phyloP scores from a whole-genome alignment of 2,888 invertebrate genomes.

The Pterobdella sp. region DNA sequence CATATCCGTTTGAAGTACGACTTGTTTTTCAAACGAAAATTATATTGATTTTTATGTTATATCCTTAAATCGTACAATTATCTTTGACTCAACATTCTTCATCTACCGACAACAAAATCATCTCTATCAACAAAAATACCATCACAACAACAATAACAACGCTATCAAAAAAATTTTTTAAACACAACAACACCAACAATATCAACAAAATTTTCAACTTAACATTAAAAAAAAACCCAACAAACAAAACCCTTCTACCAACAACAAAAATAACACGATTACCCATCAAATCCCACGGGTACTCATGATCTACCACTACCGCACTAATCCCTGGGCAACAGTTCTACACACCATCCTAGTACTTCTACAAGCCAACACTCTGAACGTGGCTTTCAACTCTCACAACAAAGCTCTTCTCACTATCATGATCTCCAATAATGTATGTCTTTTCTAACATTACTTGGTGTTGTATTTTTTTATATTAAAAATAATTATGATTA shows the following conservation, averaged over 20 bases:
- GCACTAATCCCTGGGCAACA: constrained; percentile 36
- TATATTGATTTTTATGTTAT: too few species aligned
- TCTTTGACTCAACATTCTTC: too few species aligned
- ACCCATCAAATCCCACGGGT: background rate
- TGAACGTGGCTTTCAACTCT: constrained; percentile 98
- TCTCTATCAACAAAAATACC: too few species aligned
- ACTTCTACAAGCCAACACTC: constrained; percentile 80
- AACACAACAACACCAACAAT: too few species aligned
- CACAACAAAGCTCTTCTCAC: constrained; percentile 94
- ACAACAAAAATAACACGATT: background rate
- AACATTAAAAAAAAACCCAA: background rate
- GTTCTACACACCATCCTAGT: constrained; percentile 49
- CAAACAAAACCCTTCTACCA: background rate
- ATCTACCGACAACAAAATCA: too few species aligned
- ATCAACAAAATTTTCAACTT: background rate
- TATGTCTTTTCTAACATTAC: constrained; percentile 57
- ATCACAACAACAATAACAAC: too few species aligned
- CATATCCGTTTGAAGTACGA: too few species aligned
- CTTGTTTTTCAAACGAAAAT: too few species aligned
- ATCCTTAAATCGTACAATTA: too few species aligned
- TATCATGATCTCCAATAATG: constrained; percentile 99
- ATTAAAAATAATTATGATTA: background rate
- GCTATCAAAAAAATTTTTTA: too few species aligned
- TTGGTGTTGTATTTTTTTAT: background rate
- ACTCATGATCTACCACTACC: too few species aligned